phyloP scores from a whole-genome alignment of 2,888 invertebrate species.

The Brenthis hecate region DNA sequence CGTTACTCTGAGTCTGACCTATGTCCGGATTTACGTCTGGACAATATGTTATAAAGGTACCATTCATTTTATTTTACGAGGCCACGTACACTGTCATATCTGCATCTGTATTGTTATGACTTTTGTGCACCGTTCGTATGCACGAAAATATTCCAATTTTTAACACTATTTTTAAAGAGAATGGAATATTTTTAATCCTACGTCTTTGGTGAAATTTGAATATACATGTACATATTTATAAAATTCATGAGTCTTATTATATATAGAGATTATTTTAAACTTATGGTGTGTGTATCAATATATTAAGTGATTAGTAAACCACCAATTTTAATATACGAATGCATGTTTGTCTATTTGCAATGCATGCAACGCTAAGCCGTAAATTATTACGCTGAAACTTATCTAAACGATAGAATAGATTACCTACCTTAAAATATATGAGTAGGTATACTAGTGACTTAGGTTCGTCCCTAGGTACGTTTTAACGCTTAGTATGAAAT shows the following conservation, averaged over 20 bases:
- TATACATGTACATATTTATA: too few species aligned
- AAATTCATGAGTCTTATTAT: too few species aligned
- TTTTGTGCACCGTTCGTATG: slow-evolving; percentile 7
- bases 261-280: too few species aligned
- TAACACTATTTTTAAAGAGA: slow-evolving; percentile 4
- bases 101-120: slow-evolving; percentile 18
- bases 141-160: not conserved
- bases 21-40: slow-evolving; percentile 24
- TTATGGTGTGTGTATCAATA: too few species aligned
- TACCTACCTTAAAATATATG: too few species aligned
- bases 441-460: too few species aligned
- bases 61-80: slow-evolving; percentile 29
- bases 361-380: not conserved
- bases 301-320: too few species aligned
- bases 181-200: not conserved
- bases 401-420: too few species aligned
- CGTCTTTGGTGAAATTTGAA: too few species aligned
- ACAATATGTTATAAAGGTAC: slow-evolving; percentile 30
- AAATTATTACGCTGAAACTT: too few species aligned
- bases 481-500: too few species aligned
- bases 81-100: slow-evolving; percentile 12
- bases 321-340: not conserved
- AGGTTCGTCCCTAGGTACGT: too few species aligned
- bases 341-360: not conserved
- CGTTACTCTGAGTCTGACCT: slow-evolving; percentile 25